Evolutionary conservation across 2,888 invertebrate genomes (phyloP).

Genomic region (Harpalus rubripes): DNA sequence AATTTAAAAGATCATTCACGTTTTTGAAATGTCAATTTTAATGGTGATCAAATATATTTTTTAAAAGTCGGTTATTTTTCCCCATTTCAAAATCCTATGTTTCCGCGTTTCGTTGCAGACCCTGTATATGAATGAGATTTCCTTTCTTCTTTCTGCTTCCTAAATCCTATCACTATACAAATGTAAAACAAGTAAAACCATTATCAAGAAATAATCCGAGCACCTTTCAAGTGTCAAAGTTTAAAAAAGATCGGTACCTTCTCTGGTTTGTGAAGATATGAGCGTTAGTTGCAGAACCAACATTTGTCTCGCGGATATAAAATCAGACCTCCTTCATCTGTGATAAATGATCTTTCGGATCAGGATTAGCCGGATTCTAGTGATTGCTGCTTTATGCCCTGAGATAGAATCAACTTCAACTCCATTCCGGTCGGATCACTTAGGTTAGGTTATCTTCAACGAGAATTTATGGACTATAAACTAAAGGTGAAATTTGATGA

Average conservation of each 20-base stretch:
- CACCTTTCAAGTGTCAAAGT: not conserved
- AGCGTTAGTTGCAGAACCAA: not conserved
- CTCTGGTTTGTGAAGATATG: not conserved
- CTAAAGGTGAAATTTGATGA: slow-evolving; percentile 25
- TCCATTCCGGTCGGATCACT: not conserved
- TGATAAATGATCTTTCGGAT: slow-evolving; percentile 49
- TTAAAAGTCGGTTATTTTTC: no score
- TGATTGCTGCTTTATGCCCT: slow-evolving; percentile 34
- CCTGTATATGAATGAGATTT: no score
- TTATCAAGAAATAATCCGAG: no score
- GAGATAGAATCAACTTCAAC: slow-evolving; percentile 15
- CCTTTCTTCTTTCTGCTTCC: no score
- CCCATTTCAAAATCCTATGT: no score
- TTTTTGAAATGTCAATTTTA: no score
- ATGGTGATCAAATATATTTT: no score
- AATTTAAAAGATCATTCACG: no score
- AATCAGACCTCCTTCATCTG: slow-evolving; percentile 16
- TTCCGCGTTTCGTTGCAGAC: no score
- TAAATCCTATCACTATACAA: no score
- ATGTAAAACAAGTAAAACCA: no score
- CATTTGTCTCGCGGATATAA: slow-evolving; percentile 39
- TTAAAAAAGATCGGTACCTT: not conserved
- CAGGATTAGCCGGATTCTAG: slow-evolving; percentile 27
- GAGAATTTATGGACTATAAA: slow-evolving; percentile 33
- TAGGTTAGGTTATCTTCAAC: slow-evolving; percentile 17